Conservation (phyloP, 2,797 vertebrate genomes). For the Paramormyrops hopkinsi region DNA sequence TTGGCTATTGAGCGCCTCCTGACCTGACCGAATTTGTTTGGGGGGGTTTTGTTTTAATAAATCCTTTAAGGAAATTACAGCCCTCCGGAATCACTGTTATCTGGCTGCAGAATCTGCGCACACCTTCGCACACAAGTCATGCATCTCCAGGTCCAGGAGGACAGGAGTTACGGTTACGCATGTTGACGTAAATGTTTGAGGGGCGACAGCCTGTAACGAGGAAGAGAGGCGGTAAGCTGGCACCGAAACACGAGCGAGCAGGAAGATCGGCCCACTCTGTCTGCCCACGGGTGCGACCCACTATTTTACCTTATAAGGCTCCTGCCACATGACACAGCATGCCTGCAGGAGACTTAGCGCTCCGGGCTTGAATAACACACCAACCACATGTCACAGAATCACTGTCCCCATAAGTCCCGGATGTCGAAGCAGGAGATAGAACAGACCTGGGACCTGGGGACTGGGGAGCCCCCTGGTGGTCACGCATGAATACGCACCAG, state of each 20-base stretch:
- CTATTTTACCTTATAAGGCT: neutral
- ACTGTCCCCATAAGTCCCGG: neutral
- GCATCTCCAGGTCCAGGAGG: neutral
- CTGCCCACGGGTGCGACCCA: neutral
- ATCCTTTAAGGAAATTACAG: constrained; percentile 24
- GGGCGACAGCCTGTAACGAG: neutral
- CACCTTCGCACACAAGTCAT: neutral
- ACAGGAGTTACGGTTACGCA: neutral
- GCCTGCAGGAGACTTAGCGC: neutral
- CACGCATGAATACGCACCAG: neutral
- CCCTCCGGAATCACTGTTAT: neutral
- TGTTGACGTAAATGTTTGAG: neutral
- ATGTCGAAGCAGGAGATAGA: neutral
- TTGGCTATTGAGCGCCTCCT: constrained; percentile 19
- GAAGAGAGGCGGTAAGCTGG: neutral
- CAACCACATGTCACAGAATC: constrained; percentile 12
- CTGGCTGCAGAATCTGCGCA: neutral
- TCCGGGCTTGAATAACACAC: neutral
- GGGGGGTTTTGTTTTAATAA: constrained; percentile 24
- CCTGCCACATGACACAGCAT: neutral
- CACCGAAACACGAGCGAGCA: neutral
- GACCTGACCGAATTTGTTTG: constrained; percentile 23
- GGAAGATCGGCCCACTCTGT: neutral
- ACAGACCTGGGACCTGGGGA: neutral
- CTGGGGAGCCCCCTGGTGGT: constrained; percentile 22